Percentiles rank a stretch among this genome's conserved stretches.
Conservation (phyloP, 2,888 invertebrate species). For the Eugnorisma glareosa region DNA sequence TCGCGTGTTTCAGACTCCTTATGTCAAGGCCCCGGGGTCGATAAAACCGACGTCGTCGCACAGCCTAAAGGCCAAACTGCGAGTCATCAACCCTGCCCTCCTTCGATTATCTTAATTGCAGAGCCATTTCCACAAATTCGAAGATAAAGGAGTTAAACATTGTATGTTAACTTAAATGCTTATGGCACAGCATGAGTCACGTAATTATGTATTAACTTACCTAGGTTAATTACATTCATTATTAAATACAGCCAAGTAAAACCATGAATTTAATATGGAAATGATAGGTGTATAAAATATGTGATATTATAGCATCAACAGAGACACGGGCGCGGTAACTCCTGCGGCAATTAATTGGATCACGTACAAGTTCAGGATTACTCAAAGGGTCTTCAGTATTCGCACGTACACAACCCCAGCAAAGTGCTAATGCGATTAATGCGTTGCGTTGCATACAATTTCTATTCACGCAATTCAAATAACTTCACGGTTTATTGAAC, state of each 20-base stretch:
- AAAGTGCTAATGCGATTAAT: conserved; percentile 81
- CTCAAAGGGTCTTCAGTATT: conserved; percentile 65
- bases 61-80: conserved; percentile 68
- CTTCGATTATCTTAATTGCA: conserved; percentile 78
- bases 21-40: conserved; percentile 75
- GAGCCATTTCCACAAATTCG: conserved; percentile 68
- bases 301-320: conserved; percentile 9
- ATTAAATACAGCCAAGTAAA: conserved; percentile 12
- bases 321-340: conserved; percentile 27
- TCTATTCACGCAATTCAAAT: conserved; percentile 85
- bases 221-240: conserved; percentile 11
- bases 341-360: conserved; percentile 58
- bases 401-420: conserved; percentile 74
- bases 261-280: conserved; percentile 34
- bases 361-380: conserved; percentile 67
- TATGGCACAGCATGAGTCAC: conserved; percentile 46
- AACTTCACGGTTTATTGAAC: conserved; percentile 85
- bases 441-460: conserved; percentile 79
- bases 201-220: conserved; percentile 23
- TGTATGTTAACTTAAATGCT: conserved; percentile 45
- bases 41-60: conserved; percentile 73
- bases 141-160: conserved; percentile 57
- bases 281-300: conserved; percentile 28
- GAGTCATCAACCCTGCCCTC: conserved; percentile 80
- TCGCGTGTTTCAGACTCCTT: conserved; percentile 76